Percentiles rank a stretch among this genome's conserved stretches.
These are phyloP conservation scores for Basileuterus tristriatus DNA, from an alignment of 2,797 vertebrate genomes.

Conservation along the genomic window DNA sequence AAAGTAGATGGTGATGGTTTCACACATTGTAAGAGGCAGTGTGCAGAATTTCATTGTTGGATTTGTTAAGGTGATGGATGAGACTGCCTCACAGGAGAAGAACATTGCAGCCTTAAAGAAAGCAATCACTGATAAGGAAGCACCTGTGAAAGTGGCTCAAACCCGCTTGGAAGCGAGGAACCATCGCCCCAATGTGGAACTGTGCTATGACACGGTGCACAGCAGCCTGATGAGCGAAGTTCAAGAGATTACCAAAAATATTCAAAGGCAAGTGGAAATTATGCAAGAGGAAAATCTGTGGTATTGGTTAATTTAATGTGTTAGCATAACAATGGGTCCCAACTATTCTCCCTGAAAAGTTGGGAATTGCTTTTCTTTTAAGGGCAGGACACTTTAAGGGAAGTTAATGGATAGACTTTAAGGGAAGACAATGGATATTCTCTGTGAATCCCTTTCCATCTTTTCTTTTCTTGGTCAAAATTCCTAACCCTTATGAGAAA, in stretches of 20 bases:
- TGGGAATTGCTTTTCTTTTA: background rate
- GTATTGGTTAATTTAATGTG: background rate
- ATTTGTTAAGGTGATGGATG: slow-evolving; percentile 81
- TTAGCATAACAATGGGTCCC: background rate
- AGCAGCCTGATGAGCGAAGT: slow-evolving; percentile 81
- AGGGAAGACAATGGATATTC: background rate
- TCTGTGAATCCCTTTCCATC: background rate
- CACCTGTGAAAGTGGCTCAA: slow-evolving; percentile 81
- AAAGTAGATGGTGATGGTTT: background rate
- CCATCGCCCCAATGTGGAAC: slow-evolving; percentile 83
- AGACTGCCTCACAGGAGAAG: slow-evolving; percentile 83
- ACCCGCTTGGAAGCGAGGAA: slow-evolving; percentile 80
- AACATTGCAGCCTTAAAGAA: slow-evolving; percentile 79
- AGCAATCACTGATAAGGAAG: slow-evolving; percentile 81
- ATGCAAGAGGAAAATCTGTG: background rate
- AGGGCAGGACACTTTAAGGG: background rate
- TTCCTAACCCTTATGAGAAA: background rate
- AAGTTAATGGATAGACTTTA: background rate
- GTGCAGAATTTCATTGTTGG: background rate
- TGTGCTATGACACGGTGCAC: slow-evolving; percentile 83
- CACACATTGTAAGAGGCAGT: background rate
- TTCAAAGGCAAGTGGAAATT: slow-evolving; percentile 76
- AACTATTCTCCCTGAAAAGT: background rate
- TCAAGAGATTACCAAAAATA: slow-evolving; percentile 78
- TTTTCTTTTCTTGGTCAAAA: background rate